A percentile compares a stretch with the other conserved stretches of the same genome.
Conservation (phyloP, 2,888 invertebrate genomes). For the Galerucella nymphaeae region DNA sequence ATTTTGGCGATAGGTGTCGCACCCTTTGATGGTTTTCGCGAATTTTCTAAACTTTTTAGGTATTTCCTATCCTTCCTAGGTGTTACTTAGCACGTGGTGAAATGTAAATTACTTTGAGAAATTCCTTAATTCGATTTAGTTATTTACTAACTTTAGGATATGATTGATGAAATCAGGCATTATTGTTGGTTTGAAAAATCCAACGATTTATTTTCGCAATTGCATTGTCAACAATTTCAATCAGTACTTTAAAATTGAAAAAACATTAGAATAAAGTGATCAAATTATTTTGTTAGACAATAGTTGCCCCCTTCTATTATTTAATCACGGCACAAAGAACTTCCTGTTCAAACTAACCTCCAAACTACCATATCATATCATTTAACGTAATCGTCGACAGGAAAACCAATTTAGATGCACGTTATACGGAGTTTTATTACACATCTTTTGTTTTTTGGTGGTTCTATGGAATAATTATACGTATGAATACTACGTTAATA, state of each 20-base stretch:
- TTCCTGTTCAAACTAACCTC: constrained; percentile 19
- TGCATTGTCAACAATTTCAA: neutral
- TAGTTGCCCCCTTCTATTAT: constrained; percentile 3
- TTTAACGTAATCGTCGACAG: constrained; percentile 13
- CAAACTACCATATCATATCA: constrained; percentile 17
- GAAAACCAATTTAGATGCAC: constrained; percentile 14
- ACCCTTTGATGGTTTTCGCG: no score
- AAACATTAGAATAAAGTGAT: neutral
- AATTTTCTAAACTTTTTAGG: no score
- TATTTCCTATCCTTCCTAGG: no score
- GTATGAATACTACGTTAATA: neutral
- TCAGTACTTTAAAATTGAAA: constrained; percentile 6
- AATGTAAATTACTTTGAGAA: no score
- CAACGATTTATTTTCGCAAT: no score
- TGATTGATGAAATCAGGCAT: no score
- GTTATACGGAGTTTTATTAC: constrained; percentile 3
- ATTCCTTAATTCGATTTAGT: no score
- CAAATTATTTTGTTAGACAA: constrained; percentile 20
- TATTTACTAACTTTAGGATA: no score
- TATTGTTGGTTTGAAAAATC: no score
- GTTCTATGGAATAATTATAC: neutral
- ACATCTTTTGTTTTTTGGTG: constrained; percentile 14
- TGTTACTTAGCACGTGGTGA: no score
- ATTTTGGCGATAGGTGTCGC: no score
- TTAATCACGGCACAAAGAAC: constrained; percentile 18